These are phyloP conservation scores for Glaucidium brasilianum DNA, from an alignment of 2,113 vertebrate genomes.

Conservation along the genomic window DNA sequence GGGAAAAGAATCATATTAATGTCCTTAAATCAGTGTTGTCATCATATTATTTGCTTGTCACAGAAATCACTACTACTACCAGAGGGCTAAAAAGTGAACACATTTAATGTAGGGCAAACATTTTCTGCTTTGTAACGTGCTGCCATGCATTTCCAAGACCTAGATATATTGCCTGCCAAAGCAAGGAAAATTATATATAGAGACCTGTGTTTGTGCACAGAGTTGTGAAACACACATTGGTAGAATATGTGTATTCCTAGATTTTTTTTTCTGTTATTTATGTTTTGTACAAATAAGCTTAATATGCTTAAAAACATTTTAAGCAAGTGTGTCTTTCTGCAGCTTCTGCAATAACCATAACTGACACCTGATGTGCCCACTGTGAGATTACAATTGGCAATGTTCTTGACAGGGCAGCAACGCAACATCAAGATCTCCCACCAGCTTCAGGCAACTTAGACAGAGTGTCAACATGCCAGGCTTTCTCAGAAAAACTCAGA, in stretches of 20 bases:
- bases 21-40: background rate
- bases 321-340: background rate
- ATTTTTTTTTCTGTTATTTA: accelerated
- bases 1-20: background rate
- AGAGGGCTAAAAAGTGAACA: background rate
- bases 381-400: background rate
- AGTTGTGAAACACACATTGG: accelerated
- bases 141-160: background rate
- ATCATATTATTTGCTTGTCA: background rate
- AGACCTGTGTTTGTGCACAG: background rate
- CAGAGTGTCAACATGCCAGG: background rate
- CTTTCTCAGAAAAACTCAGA: background rate
- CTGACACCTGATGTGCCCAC: background rate
- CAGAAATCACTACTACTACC: background rate
- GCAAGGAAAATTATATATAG: background rate
- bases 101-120: background rate
- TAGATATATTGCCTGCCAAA: background rate
- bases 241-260: background rate
- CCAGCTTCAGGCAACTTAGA: background rate
- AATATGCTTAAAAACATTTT: background rate
- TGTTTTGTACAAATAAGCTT: background rate
- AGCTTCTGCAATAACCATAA: background rate
- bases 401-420: background rate
- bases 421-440: background rate
- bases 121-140: background rate